Evolutionary conservation across 2,797 vertebrate species (phyloP), one percentile per base, ranked within the genome.

Genomic region (Iguana delicatissima): DNA sequence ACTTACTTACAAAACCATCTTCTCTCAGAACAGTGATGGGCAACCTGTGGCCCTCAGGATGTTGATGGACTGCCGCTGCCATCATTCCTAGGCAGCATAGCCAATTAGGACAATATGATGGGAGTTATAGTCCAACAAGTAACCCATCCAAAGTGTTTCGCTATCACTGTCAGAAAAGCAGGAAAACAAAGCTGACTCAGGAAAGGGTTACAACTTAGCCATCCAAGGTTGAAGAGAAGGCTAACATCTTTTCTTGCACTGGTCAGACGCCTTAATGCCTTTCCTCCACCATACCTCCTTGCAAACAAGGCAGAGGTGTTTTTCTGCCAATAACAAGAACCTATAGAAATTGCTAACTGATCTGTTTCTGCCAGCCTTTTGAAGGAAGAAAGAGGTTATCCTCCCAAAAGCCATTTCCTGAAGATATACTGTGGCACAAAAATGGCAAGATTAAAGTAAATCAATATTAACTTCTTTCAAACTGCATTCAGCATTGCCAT

Each of bases 401-500:
- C 18, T 84, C 18, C n/a, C 29, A 55, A 84, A 84, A 89, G 35
- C 52, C 38, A 59, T 84, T 84, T 26, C 22, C 2, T 35, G 38
- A 72, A 52, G 55, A 35, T 77, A 38, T 26, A 38, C 22, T 6
- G 12, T 76, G 81, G 57, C 57, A 64, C 42, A 76, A 79, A 89
- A 79, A 52, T 24, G n/a, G 81, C 4, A 32, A 84, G 81, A 84
- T 77, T 84, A 77, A 89, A 84, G 80, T 52, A 77, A 76, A 89
- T 89, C 88, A 64, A 80, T 89, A 80, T 80, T 26, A 69, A 80
- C 14, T 57, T 52, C 52, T 72, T 57, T 46, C 67, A 59, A 84
- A 79, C 32, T 64, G 76, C 35, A 57, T 42, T 72, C 35, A 46
- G 67, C 24, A 26, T 46, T 32, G 42, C 57, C 64, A 46, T 80